Evolutionary conservation across 2,797 vertebrate species (phyloP).

Genomic region (Micropoecilia bifurca): DNA sequence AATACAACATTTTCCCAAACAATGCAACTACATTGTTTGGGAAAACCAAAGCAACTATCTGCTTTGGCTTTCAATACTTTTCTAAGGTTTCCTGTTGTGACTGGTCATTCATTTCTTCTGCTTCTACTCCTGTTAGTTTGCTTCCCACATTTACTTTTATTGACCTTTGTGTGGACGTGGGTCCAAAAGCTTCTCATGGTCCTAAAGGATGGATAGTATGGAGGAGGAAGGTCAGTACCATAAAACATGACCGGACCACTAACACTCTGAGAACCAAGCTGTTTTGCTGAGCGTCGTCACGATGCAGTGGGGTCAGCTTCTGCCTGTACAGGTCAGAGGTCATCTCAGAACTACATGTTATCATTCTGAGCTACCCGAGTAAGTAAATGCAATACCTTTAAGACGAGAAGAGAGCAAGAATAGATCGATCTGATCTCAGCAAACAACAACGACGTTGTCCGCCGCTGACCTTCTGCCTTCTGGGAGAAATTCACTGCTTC

Average conservation of each 20-base stretch:
- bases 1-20: not conserved
- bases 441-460: not conserved
- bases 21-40: not conserved
- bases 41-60: not conserved
- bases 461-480: constrained; percentile 1
- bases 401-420: not conserved
- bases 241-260: not conserved
- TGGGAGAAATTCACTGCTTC: not conserved
- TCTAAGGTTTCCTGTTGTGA: not conserved
- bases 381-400: not conserved
- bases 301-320: constrained; percentile 2
- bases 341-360: not conserved
- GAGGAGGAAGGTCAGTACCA: not conserved
- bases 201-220: not conserved
- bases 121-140: not conserved
- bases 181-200: not conserved
- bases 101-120: not conserved
- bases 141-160: not conserved
- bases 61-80: not conserved
- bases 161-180: not conserved
- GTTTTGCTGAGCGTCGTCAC: not conserved
- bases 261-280: constrained; percentile 8
- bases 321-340: not conserved
- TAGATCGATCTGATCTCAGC: not conserved
- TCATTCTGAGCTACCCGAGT: constrained; percentile 1